A percentile compares a stretch with the other conserved stretches of the same genome.
These are phyloP conservation scores for Pantherophis guttatus DNA, from an alignment of 2,113 vertebrate genomes.

Conservation along the genomic window DNA sequence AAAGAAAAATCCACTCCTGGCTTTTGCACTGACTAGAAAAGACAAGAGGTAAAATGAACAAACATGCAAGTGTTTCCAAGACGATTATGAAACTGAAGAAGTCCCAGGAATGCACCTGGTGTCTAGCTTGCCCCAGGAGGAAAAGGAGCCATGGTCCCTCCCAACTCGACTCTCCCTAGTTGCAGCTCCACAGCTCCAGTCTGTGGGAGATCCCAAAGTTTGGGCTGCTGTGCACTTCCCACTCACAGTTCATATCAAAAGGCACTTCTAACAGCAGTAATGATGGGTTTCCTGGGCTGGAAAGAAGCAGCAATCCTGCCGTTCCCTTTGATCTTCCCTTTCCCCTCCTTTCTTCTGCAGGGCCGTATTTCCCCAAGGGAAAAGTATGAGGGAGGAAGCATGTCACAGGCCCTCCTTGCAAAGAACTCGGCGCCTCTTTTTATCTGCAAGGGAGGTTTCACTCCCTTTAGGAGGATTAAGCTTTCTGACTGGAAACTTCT, in stretches of 20 bases:
- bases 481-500: slow-evolving; percentile 41
- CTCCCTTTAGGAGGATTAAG: slow-evolving; percentile 54
- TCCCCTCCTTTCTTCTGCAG: slow-evolving; percentile 48
- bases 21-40: background rate
- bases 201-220: slow-evolving; percentile 29
- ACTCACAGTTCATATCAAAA: background rate
- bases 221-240: slow-evolving; percentile 10
- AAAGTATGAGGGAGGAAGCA: slow-evolving; percentile 48
- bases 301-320: slow-evolving; percentile 44
- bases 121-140: slow-evolving; percentile 51
- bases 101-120: slow-evolving; percentile 60
- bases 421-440: slow-evolving; percentile 55
- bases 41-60: slow-evolving; percentile 37
- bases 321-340: slow-evolving; percentile 61
- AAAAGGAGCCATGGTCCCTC: slow-evolving; percentile 58
- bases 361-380: slow-evolving; percentile 57
- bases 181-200: slow-evolving; percentile 17
- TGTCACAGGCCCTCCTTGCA: slow-evolving; percentile 61
- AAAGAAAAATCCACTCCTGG: background rate
- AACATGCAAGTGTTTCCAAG: slow-evolving; percentile 15
- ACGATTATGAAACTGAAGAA: slow-evolving; percentile 42
- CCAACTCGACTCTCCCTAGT: slow-evolving; percentile 44
- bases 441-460: slow-evolving; percentile 63
- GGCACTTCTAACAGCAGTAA: slow-evolving; percentile 36
- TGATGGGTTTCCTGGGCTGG: slow-evolving; percentile 28